Conservation (phyloP, 2,113 vertebrate genomes). For the Panthera leo region DNA sequence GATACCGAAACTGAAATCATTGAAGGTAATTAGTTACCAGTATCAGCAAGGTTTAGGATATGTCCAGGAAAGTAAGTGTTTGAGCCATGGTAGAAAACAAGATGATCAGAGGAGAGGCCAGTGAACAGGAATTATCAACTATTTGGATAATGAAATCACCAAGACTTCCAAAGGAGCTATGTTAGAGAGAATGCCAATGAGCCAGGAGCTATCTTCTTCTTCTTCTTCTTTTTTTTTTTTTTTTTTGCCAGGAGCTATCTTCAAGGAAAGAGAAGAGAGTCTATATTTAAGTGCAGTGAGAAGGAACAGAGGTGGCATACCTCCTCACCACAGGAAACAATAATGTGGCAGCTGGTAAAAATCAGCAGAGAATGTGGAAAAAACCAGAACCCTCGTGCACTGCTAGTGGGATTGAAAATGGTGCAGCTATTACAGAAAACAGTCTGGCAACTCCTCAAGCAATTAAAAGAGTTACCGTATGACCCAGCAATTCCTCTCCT, state of each 20-base stretch:
- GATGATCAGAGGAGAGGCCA: not conserved
- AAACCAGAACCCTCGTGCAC: not conserved
- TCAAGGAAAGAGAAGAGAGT: not conserved
- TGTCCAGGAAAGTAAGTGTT: not conserved
- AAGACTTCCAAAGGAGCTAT: not conserved
- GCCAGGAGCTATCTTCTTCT: not conserved
- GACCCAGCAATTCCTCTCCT: not conserved
- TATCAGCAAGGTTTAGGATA: not conserved
- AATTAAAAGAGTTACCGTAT: not conserved
- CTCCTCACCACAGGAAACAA: not conserved
- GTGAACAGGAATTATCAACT: not conserved
- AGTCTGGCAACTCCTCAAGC: not conserved
- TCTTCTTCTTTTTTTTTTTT: no score
- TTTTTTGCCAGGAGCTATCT: not conserved
- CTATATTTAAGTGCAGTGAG: not conserved
- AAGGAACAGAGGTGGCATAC: not conserved
- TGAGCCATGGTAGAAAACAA: conserved; percentile 11
- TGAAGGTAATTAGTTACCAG: not conserved
- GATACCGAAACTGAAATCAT: not conserved
- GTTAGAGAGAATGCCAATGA: not conserved
- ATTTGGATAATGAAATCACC: not conserved
- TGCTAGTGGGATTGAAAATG: not conserved
- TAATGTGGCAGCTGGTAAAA: not conserved
- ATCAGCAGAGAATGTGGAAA: not conserved
- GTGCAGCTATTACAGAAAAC: not conserved